Base-by-base conservation (phyloP, 2,888 invertebrate genomes). In the Nematopogon swammerdamellus region DNA sequence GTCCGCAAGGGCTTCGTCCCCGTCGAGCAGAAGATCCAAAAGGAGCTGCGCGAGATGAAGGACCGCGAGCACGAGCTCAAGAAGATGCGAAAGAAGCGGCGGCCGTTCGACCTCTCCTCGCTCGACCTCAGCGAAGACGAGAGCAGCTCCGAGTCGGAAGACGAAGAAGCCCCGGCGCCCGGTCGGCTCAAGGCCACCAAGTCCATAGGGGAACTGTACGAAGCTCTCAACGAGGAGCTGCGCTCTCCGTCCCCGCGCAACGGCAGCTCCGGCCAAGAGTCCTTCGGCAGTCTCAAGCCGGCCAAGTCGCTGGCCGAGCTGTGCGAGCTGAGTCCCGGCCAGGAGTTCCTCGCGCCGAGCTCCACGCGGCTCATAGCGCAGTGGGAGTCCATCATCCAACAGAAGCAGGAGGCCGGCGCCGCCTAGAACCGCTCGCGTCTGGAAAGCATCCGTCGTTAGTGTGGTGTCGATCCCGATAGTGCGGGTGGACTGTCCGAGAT, bases 11-110 rank as follows among this genome's bases (percentile, higher is more conserved):
- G 91, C 16, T 91, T 84, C 65, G 85, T 92, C 3, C 89, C 93
- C 0, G 92, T 94, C 2, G 93, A 95, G 65, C 89, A 92, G 60
- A 92, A 92, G 69, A 95, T 95, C 59, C 90, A 92, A 62, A 87
- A 87, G 54, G 95, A 95, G 67, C 72, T 95, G 48, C 82, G 86
- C 62, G 94, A 95, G 60, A 89, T 94, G 84, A 89, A 91, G 61
- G 85, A 85, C 55, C 80, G 92, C 50, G 92, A 92, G 62, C 86
- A 88, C 55, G 92, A 92, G 62, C 72, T 92, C 44, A 89, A 90
- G 82, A 79, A 82, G 56, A 81, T 85, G 75, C 77, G 88, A 54
- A 82, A 84, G 64, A 81, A 82, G 58, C 71, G 82, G 52, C 70
- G 82, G 51, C 81, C 83, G 20, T 85, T 85, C 49, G 88, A 89